These are phyloP conservation scores for Macaca fascicularis DNA, from an alignment of 2,113 vertebrate genomes.

Conservation along the genomic window T2T-MFA8v1.1 NC_088391.1:34035501-34036000, in stretches of 20 bases:
- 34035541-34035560: slow-evolving; percentile 20
- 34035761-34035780: neutral
- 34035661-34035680: neutral
- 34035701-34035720: neutral
- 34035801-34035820: neutral
- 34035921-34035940: neutral
- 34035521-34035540: neutral
- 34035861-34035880: neutral
- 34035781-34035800: neutral
- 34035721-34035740: neutral
- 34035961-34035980: neutral
- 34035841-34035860: neutral
- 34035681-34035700: slow-evolving; percentile 36
- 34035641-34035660: slow-evolving; percentile 7
- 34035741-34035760: neutral
- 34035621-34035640: neutral
- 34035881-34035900: neutral
- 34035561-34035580: neutral
- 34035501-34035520: neutral
- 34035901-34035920: neutral
- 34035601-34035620: neutral
- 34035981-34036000: neutral
- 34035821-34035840: neutral
- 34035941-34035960: neutral
- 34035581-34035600: slow-evolving; percentile 28